Percentiles rank a stretch among this genome's conserved stretches.
Conservation (phyloP, 2,113 vertebrate genomes). For the Silurus asotus region DNA sequence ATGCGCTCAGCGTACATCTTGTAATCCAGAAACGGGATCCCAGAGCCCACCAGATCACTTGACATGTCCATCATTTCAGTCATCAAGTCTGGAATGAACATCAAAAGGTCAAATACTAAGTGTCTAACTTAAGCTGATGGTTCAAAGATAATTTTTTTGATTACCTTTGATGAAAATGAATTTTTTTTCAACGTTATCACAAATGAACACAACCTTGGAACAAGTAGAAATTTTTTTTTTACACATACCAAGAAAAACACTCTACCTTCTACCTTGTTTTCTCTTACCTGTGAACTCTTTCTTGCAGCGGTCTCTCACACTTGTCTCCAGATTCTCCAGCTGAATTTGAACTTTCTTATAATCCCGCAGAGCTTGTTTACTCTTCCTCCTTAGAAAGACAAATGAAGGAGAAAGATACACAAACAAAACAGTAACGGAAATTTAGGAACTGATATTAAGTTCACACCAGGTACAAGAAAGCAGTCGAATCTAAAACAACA, state of each 20-base stretch:
- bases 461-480: neutral
- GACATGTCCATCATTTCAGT: constrained; percentile 99
- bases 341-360: constrained; percentile 99
- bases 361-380: constrained; percentile 94
- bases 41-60: constrained; percentile 91
- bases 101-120: neutral
- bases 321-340: constrained; percentile 96
- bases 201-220: constrained; percentile 34
- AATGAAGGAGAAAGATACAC: neutral
- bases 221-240: neutral
- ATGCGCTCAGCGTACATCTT: constrained; percentile 92
- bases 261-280: neutral
- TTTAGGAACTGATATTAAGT: neutral
- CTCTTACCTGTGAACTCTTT: constrained; percentile 94
- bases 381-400: constrained; percentile 84
- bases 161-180: constrained; percentile 43
- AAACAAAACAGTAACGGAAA: neutral
- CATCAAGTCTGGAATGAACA: constrained; percentile 85
- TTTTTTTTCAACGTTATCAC: neutral
- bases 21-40: constrained; percentile 97
- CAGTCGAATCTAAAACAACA: constrained; percentile 28
- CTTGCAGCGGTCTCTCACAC: constrained; percentile 96
- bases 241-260: neutral
- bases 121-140: constrained; percentile 29
- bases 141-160: constrained; percentile 24